Percentiles rank a stretch among this genome's conserved stretches.
phyloP scores from a whole-genome alignment of 1,140 invertebrate species.

The Sesamia nonagrioides region DNA sequence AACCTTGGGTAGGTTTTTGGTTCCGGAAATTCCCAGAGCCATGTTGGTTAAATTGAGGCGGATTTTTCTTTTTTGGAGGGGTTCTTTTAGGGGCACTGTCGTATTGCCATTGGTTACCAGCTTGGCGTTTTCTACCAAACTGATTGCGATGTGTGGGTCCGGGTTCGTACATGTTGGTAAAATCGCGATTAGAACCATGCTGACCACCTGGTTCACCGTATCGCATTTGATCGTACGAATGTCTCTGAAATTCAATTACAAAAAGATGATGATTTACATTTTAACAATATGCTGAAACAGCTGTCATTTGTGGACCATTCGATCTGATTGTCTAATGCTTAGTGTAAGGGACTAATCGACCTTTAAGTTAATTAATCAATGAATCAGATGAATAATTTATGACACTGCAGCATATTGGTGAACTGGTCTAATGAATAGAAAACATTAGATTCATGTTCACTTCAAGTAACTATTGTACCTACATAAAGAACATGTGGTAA shows the following conservation, averaged over 20 bases:
- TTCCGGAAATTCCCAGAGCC: not conserved
- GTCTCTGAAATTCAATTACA: constrained; percentile 70
- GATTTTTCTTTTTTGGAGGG: constrained; percentile 47
- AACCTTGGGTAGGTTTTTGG: constrained; percentile 7
- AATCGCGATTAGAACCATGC: constrained; percentile 45
- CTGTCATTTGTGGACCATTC: constrained; percentile 5
- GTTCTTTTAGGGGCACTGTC: constrained; percentile 48
- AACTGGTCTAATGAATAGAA: constrained; percentile 10
- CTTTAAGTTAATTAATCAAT: constrained; percentile 11
- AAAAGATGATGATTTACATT: constrained; percentile 25
- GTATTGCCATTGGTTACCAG: constrained; percentile 48
- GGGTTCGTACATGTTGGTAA: constrained; percentile 52
- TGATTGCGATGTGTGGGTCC: constrained; percentile 41
- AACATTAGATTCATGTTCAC: constrained; percentile 8
- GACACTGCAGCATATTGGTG: constrained; percentile 27
- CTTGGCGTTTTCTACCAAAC: constrained; percentile 55
- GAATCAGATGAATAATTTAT: constrained; percentile 11
- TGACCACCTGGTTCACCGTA: constrained; percentile 25
- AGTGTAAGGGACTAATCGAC: not conserved
- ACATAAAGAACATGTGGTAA: constrained; percentile 14
- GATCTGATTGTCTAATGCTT: not conserved
- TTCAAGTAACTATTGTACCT: not conserved
- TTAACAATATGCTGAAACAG: constrained; percentile 15
- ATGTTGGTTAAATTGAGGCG: constrained; percentile 39
- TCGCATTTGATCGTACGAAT: constrained; percentile 50